Evolutionary conservation across 2,113 vertebrate species (phyloP), one percentile per base, ranked within the genome.

Genomic region (Xenopus tropicalis): DNA sequence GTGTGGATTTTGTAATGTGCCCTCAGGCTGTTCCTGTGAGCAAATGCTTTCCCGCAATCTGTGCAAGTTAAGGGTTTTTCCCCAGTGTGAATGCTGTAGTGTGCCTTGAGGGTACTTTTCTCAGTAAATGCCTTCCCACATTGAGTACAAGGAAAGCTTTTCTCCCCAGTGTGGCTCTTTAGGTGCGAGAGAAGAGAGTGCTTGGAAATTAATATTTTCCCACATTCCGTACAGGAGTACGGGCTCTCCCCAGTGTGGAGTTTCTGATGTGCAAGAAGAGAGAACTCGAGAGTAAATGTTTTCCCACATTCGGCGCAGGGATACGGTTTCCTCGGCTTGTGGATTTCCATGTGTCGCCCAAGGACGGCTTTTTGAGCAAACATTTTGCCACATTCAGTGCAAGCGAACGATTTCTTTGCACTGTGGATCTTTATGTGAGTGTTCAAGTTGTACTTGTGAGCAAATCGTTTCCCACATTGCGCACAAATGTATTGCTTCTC

Each of bases 91-190:
- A 70, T 58, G 20, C 29, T 70, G 14, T 44, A 61, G 11, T 72
- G 70, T 9, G 42, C 59, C 6, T 43, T 29, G 4, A 65, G 61
- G 19, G 44, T 52, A 14, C 61, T 64, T 42, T 54, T 64, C n/a
- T 65, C 25, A 48, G 48, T 43, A 24, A 72, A 72, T 20, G 61
- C 42, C 14, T 72, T 72, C 14, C 70, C 70, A n/a, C 70, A 72
- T 10, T 64, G 23, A 1, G 70, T 24, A 54, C 70, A 72, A 13
- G 52, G 23, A 1, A 29, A 29, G n/a, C 24, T 25, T 20, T 57
- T 72, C 20, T 23, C 37, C 4, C 54, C 70, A 0, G 46, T 23
- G 20, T 72, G 70, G 22, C 46, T n/a, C 12, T 25, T 42, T 0
- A 19, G 48, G n/a, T 72, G 70, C n/a, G 21, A 64, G 51, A 43